These are phyloP conservation scores for Neostethus bicornis DNA, from an alignment of 2,797 vertebrate genomes.

Conservation along the genomic window DNA sequence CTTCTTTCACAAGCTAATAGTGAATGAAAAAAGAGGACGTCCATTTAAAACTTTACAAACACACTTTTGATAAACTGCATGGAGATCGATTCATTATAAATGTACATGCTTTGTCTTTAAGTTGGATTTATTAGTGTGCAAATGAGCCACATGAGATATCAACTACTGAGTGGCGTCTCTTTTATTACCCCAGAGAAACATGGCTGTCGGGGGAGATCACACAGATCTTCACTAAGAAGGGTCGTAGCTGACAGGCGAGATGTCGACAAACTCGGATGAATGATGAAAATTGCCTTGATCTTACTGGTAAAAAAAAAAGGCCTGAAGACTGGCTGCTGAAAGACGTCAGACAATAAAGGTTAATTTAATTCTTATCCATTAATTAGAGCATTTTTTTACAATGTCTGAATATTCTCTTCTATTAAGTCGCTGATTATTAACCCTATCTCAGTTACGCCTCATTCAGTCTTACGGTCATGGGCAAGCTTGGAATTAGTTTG, in stretches of 20 bases:
- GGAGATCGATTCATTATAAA: conserved; percentile 39
- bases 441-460: too few species aligned
- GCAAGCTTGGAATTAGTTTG: too few species aligned
- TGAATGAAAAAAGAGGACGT: conserved; percentile 29
- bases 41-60: conserved; percentile 28
- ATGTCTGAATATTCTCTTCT: neutral
- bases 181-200: conserved; percentile 39
- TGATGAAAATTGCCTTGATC: conserved; percentile 7
- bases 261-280: conserved; percentile 13
- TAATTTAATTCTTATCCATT: neutral
- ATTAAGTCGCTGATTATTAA: too few species aligned
- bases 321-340: neutral
- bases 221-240: conserved; percentile 38
- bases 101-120: conserved; percentile 33
- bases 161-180: conserved; percentile 39
- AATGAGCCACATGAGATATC: conserved; percentile 51
- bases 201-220: conserved; percentile 29
- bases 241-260: conserved; percentile 30
- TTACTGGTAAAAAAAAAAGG: neutral
- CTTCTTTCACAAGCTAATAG: conserved; percentile 37
- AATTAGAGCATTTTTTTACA: neutral
- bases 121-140: conserved; percentile 32
- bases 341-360: neutral
- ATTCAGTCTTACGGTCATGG: too few species aligned
- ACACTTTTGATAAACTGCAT: conserved; percentile 42